A percentile compares a stretch with the other conserved stretches of the same genome.
Evolutionary conservation across 2,113 vertebrate genomes (phyloP).

Genomic region (Elgaria multicarinata): DNA sequence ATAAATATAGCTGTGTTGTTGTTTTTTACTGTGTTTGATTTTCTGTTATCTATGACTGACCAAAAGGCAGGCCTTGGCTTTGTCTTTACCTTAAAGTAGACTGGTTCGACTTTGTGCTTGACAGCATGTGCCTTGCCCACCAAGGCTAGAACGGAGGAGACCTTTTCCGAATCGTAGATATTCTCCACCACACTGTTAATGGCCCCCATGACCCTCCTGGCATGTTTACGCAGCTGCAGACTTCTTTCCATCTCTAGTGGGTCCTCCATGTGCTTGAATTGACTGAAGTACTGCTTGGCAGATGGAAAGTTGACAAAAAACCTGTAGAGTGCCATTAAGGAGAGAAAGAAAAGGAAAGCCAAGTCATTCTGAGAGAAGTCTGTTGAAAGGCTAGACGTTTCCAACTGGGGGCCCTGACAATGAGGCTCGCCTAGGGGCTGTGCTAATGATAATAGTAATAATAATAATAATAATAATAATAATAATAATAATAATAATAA

Average conservation of each 20-base stretch:
- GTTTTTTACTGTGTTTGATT: rapidly evolving
- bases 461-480: no score
- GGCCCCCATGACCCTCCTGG: constrained; percentile 85
- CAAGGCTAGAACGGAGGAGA: constrained; percentile 88
- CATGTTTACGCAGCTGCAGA: constrained; percentile 88
- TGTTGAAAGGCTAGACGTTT: not conserved
- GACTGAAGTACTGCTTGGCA: constrained; percentile 97
- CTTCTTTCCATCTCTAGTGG: constrained; percentile 83
- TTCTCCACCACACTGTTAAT: constrained; percentile 92
- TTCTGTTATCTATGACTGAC: not conserved
- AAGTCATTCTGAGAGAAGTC: constrained; percentile 30
- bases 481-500: no score
- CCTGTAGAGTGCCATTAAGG: constrained; percentile 68
- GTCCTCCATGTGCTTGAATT: constrained; percentile 88
- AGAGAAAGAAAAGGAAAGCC: not conserved
- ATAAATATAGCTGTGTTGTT: no score
- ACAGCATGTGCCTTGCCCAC: constrained; percentile 94
- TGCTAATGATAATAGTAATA: no score
- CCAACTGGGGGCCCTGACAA: not conserved
- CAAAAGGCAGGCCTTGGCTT: not conserved
- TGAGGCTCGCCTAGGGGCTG: no score
- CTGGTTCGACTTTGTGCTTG: constrained; percentile 96
- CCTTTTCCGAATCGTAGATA: constrained; percentile 90
- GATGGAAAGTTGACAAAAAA: constrained; percentile 97
- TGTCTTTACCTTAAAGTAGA: constrained; percentile 93